A percentile compares a stretch with the other conserved stretches of the same genome.
phyloP scores from a whole-genome alignment of 2,113 vertebrate genomes.

The Bos indicus region DNA sequence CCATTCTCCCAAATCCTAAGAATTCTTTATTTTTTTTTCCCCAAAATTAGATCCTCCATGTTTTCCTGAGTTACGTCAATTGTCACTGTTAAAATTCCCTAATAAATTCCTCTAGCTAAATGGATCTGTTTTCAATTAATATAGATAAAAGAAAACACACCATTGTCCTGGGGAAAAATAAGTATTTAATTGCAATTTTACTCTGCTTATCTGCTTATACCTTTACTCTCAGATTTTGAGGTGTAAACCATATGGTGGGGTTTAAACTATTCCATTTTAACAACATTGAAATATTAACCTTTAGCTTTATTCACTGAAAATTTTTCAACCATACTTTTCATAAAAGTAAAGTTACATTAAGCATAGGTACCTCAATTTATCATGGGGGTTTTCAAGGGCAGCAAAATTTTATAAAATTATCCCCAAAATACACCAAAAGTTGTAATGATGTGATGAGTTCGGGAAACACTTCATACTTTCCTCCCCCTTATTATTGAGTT shows the following conservation, averaged over 20 bases:
- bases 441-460: neutral
- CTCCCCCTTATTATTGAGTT: neutral
- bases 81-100: neutral
- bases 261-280: neutral
- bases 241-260: neutral
- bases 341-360: neutral
- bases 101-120: neutral
- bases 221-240: neutral
- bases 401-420: neutral
- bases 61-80: neutral
- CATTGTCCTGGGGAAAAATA: neutral
- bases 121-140: neutral
- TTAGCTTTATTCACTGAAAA: neutral
- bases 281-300: neutral
- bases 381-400: neutral
- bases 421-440: neutral
- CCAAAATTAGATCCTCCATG: neutral
- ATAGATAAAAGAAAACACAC: neutral
- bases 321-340: neutral
- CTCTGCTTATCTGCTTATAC: neutral
- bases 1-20: neutral
- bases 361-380: neutral
- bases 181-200: neutral
- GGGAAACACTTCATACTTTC: neutral
- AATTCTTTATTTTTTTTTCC: neutral